Conservation (phyloP, 2,888 invertebrate species). For the Ypsolopha scabrella region DNA sequence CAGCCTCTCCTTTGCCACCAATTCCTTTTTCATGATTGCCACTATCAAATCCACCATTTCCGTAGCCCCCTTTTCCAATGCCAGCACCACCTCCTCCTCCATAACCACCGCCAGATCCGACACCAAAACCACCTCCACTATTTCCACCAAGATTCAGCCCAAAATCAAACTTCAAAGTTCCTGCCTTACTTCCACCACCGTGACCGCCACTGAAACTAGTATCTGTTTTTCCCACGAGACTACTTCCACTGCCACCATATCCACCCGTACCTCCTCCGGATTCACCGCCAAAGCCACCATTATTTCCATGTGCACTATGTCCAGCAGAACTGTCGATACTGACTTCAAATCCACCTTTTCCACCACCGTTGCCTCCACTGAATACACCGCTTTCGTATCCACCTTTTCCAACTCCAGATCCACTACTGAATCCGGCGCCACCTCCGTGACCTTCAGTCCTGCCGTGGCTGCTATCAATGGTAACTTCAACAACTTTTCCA, state of each 20-base stretch:
- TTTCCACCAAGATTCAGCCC: background rate
- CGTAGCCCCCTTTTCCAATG: constrained; percentile 7
- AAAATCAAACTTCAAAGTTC: background rate
- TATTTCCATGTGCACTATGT: constrained; percentile 4
- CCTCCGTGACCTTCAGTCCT: constrained; percentile 13
- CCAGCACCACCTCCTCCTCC: constrained; percentile 12
- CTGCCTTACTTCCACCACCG: constrained; percentile 9
- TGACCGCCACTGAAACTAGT: constrained; percentile 18
- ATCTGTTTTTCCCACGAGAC: constrained; percentile 18
- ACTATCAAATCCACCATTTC: constrained; percentile 6
- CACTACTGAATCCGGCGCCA: background rate
- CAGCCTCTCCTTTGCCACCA: background rate
- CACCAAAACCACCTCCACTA: constrained; percentile 8
- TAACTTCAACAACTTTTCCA: constrained; percentile 26
- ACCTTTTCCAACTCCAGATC: constrained; percentile 9
- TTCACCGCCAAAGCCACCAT: constrained; percentile 9
- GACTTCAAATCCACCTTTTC: constrained; percentile 5
- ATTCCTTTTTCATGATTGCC: background rate
- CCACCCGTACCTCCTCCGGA: constrained; percentile 15
- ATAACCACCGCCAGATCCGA: constrained; percentile 13
- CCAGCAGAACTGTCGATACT: constrained; percentile 11
- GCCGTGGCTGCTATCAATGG: constrained; percentile 18
- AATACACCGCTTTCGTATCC: constrained; percentile 9
- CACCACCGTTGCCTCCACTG: constrained; percentile 9
- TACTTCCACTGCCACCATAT: constrained; percentile 14